Evolutionary conservation across 23 tunicate genomes (phyloP), one percentile per base, ranked within the genome.

Genomic region (Diplosoma virens): DNA sequence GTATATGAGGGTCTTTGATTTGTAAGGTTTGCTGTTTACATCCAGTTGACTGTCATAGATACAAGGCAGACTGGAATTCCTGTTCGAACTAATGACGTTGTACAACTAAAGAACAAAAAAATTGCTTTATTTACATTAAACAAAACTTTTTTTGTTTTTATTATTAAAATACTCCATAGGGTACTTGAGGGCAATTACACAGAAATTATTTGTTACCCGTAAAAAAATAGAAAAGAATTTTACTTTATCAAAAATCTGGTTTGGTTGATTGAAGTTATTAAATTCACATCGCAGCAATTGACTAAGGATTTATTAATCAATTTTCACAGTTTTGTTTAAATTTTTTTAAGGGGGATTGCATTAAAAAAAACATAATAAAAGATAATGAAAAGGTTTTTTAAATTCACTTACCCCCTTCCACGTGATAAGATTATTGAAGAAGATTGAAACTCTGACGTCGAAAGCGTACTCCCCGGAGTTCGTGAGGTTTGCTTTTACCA

Each of bases 391-490:
- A n/a, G n/a, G n/a, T n/a, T n/a, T n/a, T n/a, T n/a, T n/a, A n/a
- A n/a, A n/a, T 29, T 6, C 58, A 27, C 81, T 73, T 80, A 87
- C 94, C 46, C n/a, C 66, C 27, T 68, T 54, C 86, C 75, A 80
- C 16, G 80, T 80, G 21, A 88, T 71, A 11, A 31, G 48, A 1
- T 69, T 32, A 4, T 85, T 58, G 84, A 71, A 81, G 26, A 27
- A 63, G 25, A 90, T 53, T n/a, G 54, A 26, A 0, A 90, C 82
- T 67, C 63, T 59, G 1, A 88, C 70, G 32, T 67, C 97, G 61
- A 90, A 90, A 11, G 97, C 97, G 37, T 72, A 66, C 48, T 90
- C 90, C n/a, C 90, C 97, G 1, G 32, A 27, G 56, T 90, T 90
- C 25, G 79, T 64, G 23, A 90, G 28, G 61, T 79, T 84, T 7